Evolutionary conservation across 2,113 vertebrate species (phyloP).

Genomic region (Pimephales promelas): DNA sequence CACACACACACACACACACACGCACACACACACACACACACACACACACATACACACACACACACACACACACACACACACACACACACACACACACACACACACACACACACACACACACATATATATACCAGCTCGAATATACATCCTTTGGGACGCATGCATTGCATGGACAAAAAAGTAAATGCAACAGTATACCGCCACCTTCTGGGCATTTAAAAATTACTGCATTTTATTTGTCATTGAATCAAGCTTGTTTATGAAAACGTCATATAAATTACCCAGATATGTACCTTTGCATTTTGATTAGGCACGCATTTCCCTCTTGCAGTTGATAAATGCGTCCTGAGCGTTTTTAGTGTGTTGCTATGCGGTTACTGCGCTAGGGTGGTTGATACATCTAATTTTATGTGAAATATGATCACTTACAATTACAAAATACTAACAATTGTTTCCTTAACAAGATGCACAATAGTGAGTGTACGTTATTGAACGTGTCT

Average conservation of each 20-base stretch:
- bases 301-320: not conserved
- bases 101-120: not conserved
- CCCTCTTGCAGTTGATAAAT: not conserved
- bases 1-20: not conserved
- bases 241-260: not conserved
- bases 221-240: not conserved
- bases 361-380: not conserved
- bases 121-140: not conserved
- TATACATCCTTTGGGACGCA: not conserved
- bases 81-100: not conserved
- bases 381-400: not conserved
- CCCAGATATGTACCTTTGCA: not conserved
- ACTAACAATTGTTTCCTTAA: not conserved
- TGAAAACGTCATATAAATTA: not conserved
- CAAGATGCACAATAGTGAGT: not conserved
- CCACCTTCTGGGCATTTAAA: slow-evolving; percentile 50
- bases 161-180: not conserved
- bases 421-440: not conserved
- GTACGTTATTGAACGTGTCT: not conserved
- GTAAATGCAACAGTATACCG: slow-evolving; percentile 36
- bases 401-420: not conserved
- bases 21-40: not conserved
- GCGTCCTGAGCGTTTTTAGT: not conserved
- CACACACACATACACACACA: slow-evolving; percentile 1
- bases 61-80: not conserved